Evolutionary conservation across 2,797 vertebrate genomes (phyloP).

Genomic region (Mionectes olivaceus): DNA sequence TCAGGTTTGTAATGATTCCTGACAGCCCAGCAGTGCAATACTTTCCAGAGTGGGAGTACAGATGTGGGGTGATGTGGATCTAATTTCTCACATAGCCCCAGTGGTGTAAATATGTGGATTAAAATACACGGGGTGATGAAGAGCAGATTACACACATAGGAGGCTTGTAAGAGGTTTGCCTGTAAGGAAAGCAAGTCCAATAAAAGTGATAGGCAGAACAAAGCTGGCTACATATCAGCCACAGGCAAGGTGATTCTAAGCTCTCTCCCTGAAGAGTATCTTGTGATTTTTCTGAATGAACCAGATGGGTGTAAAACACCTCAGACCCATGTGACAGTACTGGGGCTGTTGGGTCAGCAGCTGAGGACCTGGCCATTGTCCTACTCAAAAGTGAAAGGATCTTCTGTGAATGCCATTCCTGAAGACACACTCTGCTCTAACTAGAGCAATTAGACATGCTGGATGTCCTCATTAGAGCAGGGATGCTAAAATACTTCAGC

Average conservation of each 20-base stretch:
- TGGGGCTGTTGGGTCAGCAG: neutral
- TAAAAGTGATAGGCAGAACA: conserved; percentile 41
- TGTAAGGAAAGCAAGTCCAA: conserved; percentile 8
- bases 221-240: neutral
- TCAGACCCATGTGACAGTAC: neutral
- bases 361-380: neutral
- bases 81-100: conserved; percentile 14
- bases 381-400: neutral
- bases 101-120: neutral
- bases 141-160: conserved; percentile 37
- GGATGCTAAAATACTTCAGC: neutral
- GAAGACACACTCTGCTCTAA: neutral
- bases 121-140: conserved; percentile 38
- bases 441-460: neutral
- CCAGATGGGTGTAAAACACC: neutral
- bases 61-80: conserved; percentile 32
- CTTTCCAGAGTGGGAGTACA: conserved; percentile 26
- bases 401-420: neutral
- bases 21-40: conserved; percentile 39
- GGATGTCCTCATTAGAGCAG: neutral
- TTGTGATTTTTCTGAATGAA: neutral
- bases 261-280: neutral
- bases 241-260: neutral
- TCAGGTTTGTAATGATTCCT: conserved; percentile 55
- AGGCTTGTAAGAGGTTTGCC: neutral